A percentile compares a stretch with the other conserved stretches of the same genome.
phyloP scores from a whole-genome alignment of 2,888 invertebrate genomes.

The Nemoura dubitans region DNA sequence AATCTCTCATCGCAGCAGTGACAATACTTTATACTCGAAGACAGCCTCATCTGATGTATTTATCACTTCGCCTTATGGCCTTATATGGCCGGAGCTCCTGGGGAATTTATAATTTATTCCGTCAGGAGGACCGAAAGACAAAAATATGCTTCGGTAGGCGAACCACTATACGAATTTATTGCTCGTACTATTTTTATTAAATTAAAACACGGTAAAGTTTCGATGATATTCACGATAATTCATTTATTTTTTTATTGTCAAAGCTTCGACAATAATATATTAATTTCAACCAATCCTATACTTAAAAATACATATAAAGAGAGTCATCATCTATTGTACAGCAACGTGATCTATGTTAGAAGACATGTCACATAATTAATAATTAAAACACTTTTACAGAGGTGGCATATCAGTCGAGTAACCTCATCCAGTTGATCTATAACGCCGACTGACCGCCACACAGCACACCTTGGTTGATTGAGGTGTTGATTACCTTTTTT shows the following conservation, averaged over 20 bases:
- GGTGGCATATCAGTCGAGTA: too few species aligned
- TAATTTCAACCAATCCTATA: too few species aligned
- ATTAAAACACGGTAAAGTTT: not conserved
- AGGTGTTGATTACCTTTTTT: too few species aligned
- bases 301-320: too few species aligned
- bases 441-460: too few species aligned
- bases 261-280: not conserved
- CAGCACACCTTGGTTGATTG: too few species aligned
- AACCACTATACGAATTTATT: not conserved
- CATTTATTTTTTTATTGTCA: not conserved
- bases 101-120: not conserved
- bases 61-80: not conserved
- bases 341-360: too few species aligned
- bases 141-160: not conserved
- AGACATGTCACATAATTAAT: too few species aligned
- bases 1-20: constrained; percentile 30
- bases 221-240: not conserved
- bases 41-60: constrained; percentile 23
- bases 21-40: constrained; percentile 32
- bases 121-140: not conserved
- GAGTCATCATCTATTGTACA: too few species aligned
- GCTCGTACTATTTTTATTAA: not conserved
- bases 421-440: too few species aligned
- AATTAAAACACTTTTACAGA: too few species aligned
- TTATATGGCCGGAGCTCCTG: not conserved